Percentiles rank a stretch among this genome's conserved stretches.
These are phyloP conservation scores for Eudasyphora cyanicolor DNA, from an alignment of 2,888 invertebrate species.

Conservation along the genomic window DNA sequence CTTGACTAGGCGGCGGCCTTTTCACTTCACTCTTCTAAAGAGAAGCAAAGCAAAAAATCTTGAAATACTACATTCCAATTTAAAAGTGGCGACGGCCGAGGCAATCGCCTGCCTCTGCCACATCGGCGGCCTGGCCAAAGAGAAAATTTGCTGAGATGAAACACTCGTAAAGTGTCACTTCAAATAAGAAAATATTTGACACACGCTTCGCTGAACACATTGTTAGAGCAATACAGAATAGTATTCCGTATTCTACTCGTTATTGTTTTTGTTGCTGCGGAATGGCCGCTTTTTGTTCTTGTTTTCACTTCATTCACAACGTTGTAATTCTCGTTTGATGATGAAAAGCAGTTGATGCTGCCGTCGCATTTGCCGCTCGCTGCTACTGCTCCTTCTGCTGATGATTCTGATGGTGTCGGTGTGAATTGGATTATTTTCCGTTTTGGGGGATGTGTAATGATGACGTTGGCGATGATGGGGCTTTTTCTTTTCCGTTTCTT, in stretches of 20 bases:
- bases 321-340: slow-evolving; percentile 15
- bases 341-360: no score
- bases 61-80: no score
- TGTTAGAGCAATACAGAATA: no score
- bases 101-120: background rate
- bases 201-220: slow-evolving; percentile 62
- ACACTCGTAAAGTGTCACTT: slow-evolving; percentile 66
- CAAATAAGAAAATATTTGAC: slow-evolving; percentile 65
- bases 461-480: slow-evolving; percentile 5
- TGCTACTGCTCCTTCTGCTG: no score
- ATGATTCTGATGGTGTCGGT: background rate
- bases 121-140: slow-evolving; percentile 44
- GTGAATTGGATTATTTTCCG: no score
- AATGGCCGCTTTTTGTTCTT: slow-evolving; percentile 25
- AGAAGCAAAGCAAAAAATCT: no score
- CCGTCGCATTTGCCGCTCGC: no score
- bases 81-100: no score
- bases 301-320: background rate
- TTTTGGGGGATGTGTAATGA: no score
- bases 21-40: no score
- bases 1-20: no score
- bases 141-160: slow-evolving; percentile 60
- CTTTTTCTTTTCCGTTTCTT: slow-evolving; percentile 9
- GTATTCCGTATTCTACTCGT: no score
- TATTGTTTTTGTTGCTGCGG: background rate